Conservation (phyloP, 2,888 invertebrate genomes). For the Caenorhabditis panamensis region DNA sequence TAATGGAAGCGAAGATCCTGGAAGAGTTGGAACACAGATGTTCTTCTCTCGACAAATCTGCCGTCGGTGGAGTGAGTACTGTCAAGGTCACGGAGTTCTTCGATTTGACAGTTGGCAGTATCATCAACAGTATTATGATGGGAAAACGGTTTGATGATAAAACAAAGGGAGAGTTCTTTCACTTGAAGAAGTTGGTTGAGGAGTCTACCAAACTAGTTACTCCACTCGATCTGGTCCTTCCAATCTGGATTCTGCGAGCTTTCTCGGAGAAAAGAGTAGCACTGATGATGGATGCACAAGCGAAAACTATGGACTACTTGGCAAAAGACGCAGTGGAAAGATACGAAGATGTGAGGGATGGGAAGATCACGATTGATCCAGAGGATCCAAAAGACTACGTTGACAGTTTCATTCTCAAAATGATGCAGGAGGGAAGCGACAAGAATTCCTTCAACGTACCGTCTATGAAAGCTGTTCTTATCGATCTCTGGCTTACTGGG, state of each 20-base stretch:
- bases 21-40: constrained; percentile 45
- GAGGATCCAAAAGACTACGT: constrained; percentile 60
- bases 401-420: constrained; percentile 64
- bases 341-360: constrained; percentile 37
- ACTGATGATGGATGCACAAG: neutral
- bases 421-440: constrained; percentile 38
- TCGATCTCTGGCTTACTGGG: constrained; percentile 69
- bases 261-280: constrained; percentile 13
- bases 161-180: constrained; percentile 25
- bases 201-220: constrained; percentile 12
- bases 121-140: constrained; percentile 56
- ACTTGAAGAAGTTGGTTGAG: constrained; percentile 30
- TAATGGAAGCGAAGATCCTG: constrained; percentile 60
- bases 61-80: constrained; percentile 6
- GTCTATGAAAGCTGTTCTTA: constrained; percentile 43
- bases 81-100: constrained; percentile 17
- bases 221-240: constrained; percentile 18
- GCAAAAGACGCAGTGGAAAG: constrained; percentile 15
- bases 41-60: constrained; percentile 19
- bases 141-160: constrained; percentile 39
- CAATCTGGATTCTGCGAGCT: constrained; percentile 23
- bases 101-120: constrained; percentile 48
- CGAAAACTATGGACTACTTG: constrained; percentile 8
- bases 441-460: constrained; percentile 40
- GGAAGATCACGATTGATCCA: constrained; percentile 35